Evolutionary conservation across 2,888 invertebrate species (phyloP).

Genomic region (Drosophila falleni): DNA sequence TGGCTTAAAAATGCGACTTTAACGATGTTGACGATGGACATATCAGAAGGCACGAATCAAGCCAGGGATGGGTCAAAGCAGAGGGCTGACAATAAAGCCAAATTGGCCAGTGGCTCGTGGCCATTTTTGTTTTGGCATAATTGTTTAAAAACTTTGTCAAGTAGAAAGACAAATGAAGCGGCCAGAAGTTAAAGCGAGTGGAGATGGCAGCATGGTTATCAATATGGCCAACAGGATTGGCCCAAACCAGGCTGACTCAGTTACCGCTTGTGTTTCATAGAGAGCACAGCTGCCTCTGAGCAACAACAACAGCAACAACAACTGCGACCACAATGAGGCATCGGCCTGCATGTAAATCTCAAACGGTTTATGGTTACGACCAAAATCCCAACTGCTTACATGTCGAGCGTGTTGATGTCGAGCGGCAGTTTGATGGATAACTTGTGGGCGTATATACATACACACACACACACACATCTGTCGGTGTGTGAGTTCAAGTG

Average conservation of each 20-base stretch:
- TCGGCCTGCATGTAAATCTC: conserved; percentile 74
- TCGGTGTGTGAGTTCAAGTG: conserved; percentile 28
- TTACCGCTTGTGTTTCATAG: conserved; percentile 40
- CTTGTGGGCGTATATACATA: conserved; percentile 62
- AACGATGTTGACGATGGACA: conserved; percentile 60
- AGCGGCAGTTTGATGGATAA: conserved; percentile 77
- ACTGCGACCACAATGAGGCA: conserved; percentile 59
- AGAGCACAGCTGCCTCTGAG: conserved; percentile 39
- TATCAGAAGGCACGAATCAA: conserved; percentile 1
- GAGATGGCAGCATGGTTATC: conserved; percentile 17
- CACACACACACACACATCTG: background rate
- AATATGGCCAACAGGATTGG: conserved; percentile 33
- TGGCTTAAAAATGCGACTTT: conserved; percentile 76
- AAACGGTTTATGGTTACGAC: conserved; percentile 79
- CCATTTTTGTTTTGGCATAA: conserved; percentile 62
- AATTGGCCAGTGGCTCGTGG: conserved; percentile 51
- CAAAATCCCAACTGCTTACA: conserved; percentile 75
- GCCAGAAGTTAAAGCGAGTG: conserved; percentile 30
- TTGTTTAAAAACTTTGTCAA: conserved; percentile 63
- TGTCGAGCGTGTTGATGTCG: conserved; percentile 53
- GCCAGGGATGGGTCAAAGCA: conserved; percentile 24
- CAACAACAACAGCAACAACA: conserved; percentile 25
- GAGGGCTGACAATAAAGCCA: conserved; percentile 33
- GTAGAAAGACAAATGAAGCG: conserved; percentile 72
- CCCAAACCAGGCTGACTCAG: conserved; percentile 6